Conservation (phyloP, 1,140 invertebrate genomes). For the Bombus impatiens region DNA sequence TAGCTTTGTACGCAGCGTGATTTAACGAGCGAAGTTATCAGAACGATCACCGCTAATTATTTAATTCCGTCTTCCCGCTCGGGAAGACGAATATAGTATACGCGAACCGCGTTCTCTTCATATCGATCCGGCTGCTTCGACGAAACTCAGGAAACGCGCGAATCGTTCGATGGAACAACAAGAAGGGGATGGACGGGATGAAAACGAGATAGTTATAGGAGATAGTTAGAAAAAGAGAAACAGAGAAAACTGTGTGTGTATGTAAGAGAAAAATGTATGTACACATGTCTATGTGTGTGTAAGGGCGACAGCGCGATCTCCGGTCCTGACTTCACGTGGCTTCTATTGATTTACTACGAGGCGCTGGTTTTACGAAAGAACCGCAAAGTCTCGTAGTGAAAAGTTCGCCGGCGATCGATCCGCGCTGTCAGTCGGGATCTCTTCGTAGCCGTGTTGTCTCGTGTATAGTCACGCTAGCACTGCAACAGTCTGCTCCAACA, state of each 20-base stretch:
- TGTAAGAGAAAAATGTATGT: background rate
- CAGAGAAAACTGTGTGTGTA: background rate
- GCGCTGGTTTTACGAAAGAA: conserved; percentile 61
- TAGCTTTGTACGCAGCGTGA: background rate
- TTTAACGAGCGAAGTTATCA: conserved; percentile 17
- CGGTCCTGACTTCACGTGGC: conserved; percentile 62
- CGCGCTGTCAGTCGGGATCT: conserved; percentile 58
- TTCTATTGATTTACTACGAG: conserved; percentile 67
- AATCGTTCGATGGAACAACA: background rate
- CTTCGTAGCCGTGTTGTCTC: conserved; percentile 54
- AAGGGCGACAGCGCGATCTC: conserved; percentile 34
- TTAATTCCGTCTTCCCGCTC: conserved; percentile 23
- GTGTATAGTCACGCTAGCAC: conserved; percentile 61
- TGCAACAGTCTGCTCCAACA: conserved; percentile 58
- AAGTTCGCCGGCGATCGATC: conserved; percentile 60
- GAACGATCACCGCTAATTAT: conserved; percentile 29
- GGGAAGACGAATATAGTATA: background rate
- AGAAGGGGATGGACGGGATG: background rate
- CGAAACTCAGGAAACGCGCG: conserved; percentile 30
- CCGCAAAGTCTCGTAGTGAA: conserved; percentile 55
- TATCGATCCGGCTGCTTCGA: conserved; percentile 23
- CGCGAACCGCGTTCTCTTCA: background rate
- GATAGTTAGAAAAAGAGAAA: background rate
- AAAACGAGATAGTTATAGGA: too few relatives aligned
- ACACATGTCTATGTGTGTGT: too few relatives aligned